Conservation (phyloP, 2,888 invertebrate species). For the Caenorhabditis panamensis region DNA sequence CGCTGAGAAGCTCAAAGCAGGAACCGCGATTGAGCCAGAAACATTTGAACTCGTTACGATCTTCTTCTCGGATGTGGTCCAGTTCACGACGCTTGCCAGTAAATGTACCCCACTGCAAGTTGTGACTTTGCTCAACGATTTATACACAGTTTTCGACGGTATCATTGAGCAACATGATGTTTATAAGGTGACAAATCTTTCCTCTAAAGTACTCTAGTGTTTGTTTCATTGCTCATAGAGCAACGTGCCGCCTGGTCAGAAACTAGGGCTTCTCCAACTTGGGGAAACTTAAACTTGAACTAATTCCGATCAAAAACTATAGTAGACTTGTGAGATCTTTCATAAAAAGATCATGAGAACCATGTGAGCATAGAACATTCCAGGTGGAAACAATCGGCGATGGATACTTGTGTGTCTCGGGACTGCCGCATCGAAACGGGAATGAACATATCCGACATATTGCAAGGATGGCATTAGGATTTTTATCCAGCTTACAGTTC, state of each 20-base stretch:
- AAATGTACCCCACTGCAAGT: slow-evolving; percentile 73
- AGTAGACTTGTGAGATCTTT: background rate
- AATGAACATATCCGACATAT: slow-evolving; percentile 69
- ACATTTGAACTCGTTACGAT: slow-evolving; percentile 71
- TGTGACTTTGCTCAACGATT: slow-evolving; percentile 75
- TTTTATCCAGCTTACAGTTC: slow-evolving; percentile 61
- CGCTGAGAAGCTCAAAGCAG: slow-evolving; percentile 74
- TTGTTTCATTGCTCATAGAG: background rate
- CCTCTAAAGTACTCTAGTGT: background rate
- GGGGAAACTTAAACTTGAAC: background rate
- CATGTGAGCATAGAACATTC: slow-evolving; percentile 1
- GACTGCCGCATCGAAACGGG: slow-evolving; percentile 70
- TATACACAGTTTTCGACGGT: slow-evolving; percentile 78
- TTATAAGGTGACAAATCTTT: slow-evolving; percentile 79
- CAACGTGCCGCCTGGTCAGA: background rate
- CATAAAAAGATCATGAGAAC: background rate
- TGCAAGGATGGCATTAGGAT: slow-evolving; percentile 71
- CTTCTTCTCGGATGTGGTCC: slow-evolving; percentile 76
- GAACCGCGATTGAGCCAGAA: slow-evolving; percentile 71
- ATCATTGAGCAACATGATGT: slow-evolving; percentile 79
- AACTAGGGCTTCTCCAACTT: background rate
- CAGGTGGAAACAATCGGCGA: slow-evolving; percentile 75
- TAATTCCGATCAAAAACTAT: too few species aligned
- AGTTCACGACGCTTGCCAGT: slow-evolving; percentile 70
- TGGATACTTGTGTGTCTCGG: slow-evolving; percentile 68